A percentile compares a stretch with the other conserved stretches of the same genome.
Evolutionary conservation across 2,113 vertebrate species (phyloP).

Genomic region (Vulpes lagopus): DNA sequence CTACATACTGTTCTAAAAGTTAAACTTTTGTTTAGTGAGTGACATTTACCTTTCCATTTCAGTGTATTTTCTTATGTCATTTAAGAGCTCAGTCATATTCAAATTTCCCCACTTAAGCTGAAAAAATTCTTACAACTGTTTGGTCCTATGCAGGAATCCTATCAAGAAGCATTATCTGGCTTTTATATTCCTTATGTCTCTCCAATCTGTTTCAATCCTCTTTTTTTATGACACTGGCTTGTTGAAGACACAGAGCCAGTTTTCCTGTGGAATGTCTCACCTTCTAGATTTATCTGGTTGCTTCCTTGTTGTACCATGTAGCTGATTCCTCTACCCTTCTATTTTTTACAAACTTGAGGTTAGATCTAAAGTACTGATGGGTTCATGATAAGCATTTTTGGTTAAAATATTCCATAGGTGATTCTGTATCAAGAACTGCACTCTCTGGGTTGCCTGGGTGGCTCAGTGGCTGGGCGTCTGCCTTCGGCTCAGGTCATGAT

Average conservation of each 20-base stretch:
- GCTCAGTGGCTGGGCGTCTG: too few relatives aligned
- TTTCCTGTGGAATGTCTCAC: not conserved
- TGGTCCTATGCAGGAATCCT: not conserved
- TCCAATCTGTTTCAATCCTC: not conserved
- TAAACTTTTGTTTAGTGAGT: not conserved
- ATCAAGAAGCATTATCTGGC: not conserved
- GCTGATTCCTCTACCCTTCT: not conserved
- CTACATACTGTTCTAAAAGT: not conserved
- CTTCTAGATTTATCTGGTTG: not conserved
- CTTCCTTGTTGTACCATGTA: not conserved
- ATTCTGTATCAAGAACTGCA: not conserved
- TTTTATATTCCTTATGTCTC: not conserved
- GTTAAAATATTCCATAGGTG: not conserved
- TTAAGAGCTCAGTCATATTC: not conserved
- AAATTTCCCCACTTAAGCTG: not conserved
- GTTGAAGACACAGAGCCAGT: not conserved
- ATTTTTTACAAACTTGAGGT: not conserved
- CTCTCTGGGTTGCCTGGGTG: not conserved
- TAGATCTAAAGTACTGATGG: not conserved
- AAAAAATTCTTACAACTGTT: not conserved
- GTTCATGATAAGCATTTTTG: not conserved
- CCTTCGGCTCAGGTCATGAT: too few relatives aligned
- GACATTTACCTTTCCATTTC: not conserved
- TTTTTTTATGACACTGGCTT: not conserved
- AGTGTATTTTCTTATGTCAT: not conserved